Evolutionary conservation across 2,113 vertebrate genomes (phyloP).

Genomic region (Nyctereutes procyonoides): DNA sequence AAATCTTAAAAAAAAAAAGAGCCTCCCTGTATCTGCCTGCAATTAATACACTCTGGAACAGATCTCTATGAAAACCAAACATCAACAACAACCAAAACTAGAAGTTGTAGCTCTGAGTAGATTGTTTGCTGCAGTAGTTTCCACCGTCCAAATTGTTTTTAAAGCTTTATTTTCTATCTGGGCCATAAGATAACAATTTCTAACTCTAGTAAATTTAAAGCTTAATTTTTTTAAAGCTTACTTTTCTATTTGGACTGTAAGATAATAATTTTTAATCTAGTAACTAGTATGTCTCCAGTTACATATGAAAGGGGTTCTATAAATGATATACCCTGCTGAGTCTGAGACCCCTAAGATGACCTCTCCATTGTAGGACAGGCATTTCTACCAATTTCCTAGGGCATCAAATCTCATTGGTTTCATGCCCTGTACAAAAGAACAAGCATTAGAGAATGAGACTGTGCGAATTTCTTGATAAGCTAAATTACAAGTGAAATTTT

Average conservation of each 20-base stretch:
- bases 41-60: background rate
- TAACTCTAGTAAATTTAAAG: background rate
- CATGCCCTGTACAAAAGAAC: background rate
- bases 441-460: conserved; percentile 6
- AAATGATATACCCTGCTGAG: background rate
- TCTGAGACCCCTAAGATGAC: background rate
- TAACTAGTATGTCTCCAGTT: background rate
- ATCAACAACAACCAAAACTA: background rate
- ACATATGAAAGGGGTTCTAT: background rate
- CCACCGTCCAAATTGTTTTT: background rate
- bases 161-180: background rate
- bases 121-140: background rate
- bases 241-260: background rate
- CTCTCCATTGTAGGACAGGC: background rate
- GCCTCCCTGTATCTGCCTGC: background rate
- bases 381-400: conserved; percentile 7
- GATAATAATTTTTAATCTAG: conserved; percentile 9
- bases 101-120: background rate
- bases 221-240: background rate
- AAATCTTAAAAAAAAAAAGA: background rate
- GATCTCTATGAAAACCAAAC: background rate
- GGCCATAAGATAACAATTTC: background rate
- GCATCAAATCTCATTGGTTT: background rate
- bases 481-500: conserved; percentile 76
- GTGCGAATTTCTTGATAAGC: conserved; percentile 57